These are phyloP conservation scores for Pagetopsis macropterus DNA, from an alignment of 2,797 vertebrate genomes.

Conservation along the genomic window DNA sequence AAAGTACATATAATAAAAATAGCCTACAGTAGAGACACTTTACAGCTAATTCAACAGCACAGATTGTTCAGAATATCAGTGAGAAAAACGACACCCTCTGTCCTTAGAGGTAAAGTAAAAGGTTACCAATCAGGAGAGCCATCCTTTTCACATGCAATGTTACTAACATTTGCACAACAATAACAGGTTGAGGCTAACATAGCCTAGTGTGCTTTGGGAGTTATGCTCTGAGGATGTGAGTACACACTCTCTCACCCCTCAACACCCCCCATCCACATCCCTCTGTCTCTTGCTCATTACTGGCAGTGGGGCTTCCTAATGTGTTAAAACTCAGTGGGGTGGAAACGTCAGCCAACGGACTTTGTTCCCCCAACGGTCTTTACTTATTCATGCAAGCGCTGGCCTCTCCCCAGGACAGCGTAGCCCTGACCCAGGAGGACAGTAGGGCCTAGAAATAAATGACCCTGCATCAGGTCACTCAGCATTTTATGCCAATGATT, in stretches of 20 bases:
- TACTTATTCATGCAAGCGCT: conserved; percentile 82
- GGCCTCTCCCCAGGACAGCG: conserved; percentile 74
- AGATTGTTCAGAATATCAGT: too few relatives aligned
- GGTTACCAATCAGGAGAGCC: conserved; percentile 21
- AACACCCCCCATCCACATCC: conserved; percentile 32
- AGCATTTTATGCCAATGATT: conserved; percentile 65
- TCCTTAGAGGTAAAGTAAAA: background rate
- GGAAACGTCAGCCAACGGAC: conserved; percentile 81
- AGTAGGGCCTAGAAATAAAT: conserved; percentile 56
- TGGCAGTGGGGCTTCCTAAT: conserved; percentile 78
- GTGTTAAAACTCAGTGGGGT: conserved; percentile 81
- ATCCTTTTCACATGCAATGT: conserved; percentile 30
- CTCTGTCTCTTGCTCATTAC: conserved; percentile 72
- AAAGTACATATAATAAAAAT: too few relatives aligned
- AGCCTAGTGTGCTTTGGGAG: conserved; percentile 47
- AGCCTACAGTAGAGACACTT: too few relatives aligned
- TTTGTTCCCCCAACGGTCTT: conserved; percentile 77
- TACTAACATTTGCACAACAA: conserved; percentile 61
- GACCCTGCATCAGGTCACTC: conserved; percentile 67
- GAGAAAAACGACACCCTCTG: too few relatives aligned
- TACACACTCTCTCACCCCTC: conserved; percentile 36
- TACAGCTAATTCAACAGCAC: too few relatives aligned
- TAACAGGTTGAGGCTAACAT: conserved; percentile 64
- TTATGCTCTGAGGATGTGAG: conserved; percentile 54
- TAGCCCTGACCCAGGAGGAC: conserved; percentile 70